phyloP scores from a whole-genome alignment of 1,140 invertebrate species.

The Cyclargus thomasi region DNA sequence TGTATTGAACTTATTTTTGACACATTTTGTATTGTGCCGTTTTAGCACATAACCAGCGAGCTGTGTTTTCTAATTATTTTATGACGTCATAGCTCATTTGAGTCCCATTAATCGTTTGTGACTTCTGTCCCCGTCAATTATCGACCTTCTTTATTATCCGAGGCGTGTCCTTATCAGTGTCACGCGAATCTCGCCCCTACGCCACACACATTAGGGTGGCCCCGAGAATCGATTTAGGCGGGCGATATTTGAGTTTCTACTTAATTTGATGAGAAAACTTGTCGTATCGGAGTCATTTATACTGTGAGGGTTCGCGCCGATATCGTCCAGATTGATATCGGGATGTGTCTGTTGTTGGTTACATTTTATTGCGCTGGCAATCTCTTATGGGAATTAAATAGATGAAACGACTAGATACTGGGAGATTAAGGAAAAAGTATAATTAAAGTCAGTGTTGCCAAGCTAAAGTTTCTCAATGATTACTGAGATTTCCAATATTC shows the following conservation, averaged over 20 bases:
- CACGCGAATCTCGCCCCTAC: neutral
- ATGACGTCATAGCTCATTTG: neutral
- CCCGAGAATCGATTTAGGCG: constrained; percentile 20
- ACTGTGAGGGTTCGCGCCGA: constrained; percentile 46
- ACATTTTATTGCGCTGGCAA: neutral
- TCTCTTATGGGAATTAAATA: neutral
- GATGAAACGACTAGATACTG: neutral
- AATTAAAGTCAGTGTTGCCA: neutral
- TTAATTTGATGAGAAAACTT: constrained; percentile 67
- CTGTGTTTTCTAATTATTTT: neutral
- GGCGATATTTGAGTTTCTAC: constrained; percentile 43
- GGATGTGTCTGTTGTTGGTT: constrained; percentile 40
- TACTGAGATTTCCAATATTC: too few species aligned
- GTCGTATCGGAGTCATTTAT: constrained; percentile 58
- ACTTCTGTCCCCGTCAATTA: constrained; percentile 25
- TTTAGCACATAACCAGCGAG: too few species aligned
- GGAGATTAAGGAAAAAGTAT: neutral
- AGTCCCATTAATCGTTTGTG: neutral
- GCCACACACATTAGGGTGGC: neutral
- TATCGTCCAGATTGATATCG: constrained; percentile 47
- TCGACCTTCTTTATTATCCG: constrained; percentile 29
- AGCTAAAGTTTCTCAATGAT: too few species aligned
- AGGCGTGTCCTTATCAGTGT: constrained; percentile 28
- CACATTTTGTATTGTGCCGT: too few species aligned
- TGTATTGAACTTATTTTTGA: too few species aligned